These are phyloP conservation scores for Tetramorium parvispinum DNA, from an alignment of 1,140 invertebrate genomes.

Conservation along the genomic window DNA sequence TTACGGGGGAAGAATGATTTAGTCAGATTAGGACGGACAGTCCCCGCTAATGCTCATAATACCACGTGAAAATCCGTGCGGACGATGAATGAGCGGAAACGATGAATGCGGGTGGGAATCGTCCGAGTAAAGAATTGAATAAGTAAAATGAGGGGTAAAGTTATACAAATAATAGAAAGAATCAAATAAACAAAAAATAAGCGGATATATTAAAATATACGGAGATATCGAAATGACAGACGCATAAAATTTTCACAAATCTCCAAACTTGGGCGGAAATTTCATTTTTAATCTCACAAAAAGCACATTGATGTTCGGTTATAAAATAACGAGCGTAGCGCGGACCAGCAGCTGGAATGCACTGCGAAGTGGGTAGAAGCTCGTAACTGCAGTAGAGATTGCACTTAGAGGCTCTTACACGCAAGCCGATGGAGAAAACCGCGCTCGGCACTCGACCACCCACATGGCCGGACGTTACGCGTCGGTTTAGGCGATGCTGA, in stretches of 20 bases:
- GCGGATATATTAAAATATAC: neutral
- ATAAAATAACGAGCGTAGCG: neutral
- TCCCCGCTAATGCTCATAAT: conserved; percentile 33
- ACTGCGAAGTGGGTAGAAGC: conserved; percentile 25
- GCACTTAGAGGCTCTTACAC: conserved; percentile 43
- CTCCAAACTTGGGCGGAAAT: neutral
- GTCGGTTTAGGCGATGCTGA: conserved; percentile 74
- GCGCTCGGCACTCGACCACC: conserved; percentile 62
- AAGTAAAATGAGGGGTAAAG: neutral
- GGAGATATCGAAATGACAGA: neutral
- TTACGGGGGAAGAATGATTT: conserved; percentile 60
- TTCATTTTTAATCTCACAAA: neutral
- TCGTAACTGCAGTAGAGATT: conserved; percentile 57
- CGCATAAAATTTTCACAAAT: neutral
- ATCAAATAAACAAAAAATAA: neutral
- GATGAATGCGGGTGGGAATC: conserved; percentile 42
- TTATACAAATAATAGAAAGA: neutral
- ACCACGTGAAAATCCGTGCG: conserved; percentile 46
- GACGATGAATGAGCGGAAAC: conserved; percentile 38
- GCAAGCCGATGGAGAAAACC: conserved; percentile 58
- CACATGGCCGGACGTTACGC: conserved; percentile 78
- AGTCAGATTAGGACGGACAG: conserved; percentile 68
- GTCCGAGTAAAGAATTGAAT: neutral
- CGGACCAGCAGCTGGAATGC: conserved; percentile 9
- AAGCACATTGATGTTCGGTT: neutral